Percentiles rank a stretch among this genome's conserved stretches.
Evolutionary conservation across 1,140 invertebrate species (phyloP).

Genomic region (Protaetia brevitarsis): DNA sequence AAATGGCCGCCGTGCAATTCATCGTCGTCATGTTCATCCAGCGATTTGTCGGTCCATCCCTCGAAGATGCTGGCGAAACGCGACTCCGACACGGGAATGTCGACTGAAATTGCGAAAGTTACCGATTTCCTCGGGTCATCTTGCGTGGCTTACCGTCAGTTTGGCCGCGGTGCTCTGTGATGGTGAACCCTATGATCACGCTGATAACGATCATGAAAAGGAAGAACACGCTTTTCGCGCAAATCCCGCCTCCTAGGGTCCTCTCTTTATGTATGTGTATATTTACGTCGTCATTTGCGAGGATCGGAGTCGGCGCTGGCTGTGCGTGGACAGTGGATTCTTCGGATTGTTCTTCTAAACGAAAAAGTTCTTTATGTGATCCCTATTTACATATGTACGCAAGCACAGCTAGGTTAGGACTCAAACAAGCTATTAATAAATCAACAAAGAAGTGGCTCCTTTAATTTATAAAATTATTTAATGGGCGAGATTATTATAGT

Average conservation of each 20-base stretch:
- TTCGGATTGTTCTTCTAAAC: slow-evolving; percentile 4
- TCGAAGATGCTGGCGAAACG: slow-evolving; percentile 70
- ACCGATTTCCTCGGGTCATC: background rate
- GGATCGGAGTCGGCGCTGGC: slow-evolving; percentile 31
- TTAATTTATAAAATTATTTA: too few relatives aligned
- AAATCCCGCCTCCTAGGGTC: slow-evolving; percentile 73
- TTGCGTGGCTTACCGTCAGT: slow-evolving; percentile 65
- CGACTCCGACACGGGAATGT: slow-evolving; percentile 66
- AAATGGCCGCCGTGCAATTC: slow-evolving; percentile 48
- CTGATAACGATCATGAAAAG: slow-evolving; percentile 65
- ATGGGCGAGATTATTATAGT: too few relatives aligned
- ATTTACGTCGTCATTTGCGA: slow-evolving; percentile 60
- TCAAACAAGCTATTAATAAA: too few relatives aligned
- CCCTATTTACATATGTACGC: background rate
- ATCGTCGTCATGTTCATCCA: slow-evolving; percentile 55
- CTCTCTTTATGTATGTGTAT: slow-evolving; percentile 74
- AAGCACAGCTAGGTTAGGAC: background rate
- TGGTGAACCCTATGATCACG: slow-evolving; percentile 70
- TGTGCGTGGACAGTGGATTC: slow-evolving; percentile 18
- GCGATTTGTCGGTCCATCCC: slow-evolving; percentile 72
- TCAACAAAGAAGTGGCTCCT: too few relatives aligned
- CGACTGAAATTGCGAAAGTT: slow-evolving; percentile 55
- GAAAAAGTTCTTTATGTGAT: background rate
- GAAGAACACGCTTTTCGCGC: slow-evolving; percentile 79
- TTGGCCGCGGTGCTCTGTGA: slow-evolving; percentile 72